phyloP scores from a whole-genome alignment of 2,113 vertebrate genomes.

The Seriola quinqueradiata region DNA sequence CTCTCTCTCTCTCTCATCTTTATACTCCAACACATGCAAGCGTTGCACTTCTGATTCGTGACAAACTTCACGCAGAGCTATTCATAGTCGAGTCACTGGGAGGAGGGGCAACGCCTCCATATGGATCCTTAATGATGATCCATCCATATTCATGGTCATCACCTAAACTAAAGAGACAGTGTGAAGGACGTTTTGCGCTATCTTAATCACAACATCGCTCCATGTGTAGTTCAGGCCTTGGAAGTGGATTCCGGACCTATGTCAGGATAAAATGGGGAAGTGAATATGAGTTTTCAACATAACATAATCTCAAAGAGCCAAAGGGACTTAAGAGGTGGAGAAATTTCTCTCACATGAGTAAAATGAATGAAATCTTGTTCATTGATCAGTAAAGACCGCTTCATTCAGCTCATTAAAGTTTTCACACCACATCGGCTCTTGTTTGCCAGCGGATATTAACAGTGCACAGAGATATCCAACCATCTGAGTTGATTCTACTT shows the following conservation, averaged over 20 bases:
- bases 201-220: conserved; percentile 19
- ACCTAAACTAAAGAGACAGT: conserved; percentile 8
- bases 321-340: neutral
- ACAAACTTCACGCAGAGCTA: conserved; percentile 53
- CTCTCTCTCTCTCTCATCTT: conserved; percentile 14
- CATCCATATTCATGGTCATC: conserved; percentile 67
- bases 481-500: neutral
- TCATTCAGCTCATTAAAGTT: neutral
- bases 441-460: neutral
- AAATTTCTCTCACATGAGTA: neutral
- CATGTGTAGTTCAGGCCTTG: neutral
- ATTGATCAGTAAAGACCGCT: conserved; percentile 2
- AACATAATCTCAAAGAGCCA: neutral
- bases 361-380: conserved; percentile 6
- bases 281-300: neutral
- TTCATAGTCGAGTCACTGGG: conserved; percentile 46
- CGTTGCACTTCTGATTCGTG: conserved; percentile 14
- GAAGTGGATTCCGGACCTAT: neutral
- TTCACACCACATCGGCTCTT: neutral
- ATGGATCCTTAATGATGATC: conserved; percentile 48
- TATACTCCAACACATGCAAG: conserved; percentile 33
- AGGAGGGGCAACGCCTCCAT: conserved; percentile 12
- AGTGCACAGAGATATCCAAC: neutral
- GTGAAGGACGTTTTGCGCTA: conserved; percentile 27
- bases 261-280: neutral